Conservation (phyloP, 2,113 vertebrate species). For the Daphoenositta chrysoptera region DNA sequence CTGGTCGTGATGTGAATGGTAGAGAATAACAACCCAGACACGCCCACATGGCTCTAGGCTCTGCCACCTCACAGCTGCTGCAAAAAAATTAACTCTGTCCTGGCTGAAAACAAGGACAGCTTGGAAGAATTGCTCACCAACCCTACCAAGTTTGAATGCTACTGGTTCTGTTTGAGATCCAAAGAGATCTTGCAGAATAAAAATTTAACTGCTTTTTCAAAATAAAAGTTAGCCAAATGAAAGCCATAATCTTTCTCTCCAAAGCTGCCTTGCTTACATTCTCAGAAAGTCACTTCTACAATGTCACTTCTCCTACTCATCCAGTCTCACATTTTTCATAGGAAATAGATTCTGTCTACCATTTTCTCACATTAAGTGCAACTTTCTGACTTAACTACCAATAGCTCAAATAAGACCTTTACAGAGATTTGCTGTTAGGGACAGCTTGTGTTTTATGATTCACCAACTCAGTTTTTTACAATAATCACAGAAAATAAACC, state of each 20-base stretch:
- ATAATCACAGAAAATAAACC: neutral
- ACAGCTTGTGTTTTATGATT: neutral
- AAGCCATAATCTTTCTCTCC: neutral
- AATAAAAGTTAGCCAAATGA: neutral
- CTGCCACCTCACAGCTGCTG: neutral
- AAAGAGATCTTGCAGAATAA: neutral
- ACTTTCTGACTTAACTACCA: neutral
- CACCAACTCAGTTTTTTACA: neutral
- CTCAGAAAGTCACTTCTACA: neutral
- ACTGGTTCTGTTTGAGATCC: neutral
- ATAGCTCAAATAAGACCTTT: neutral
- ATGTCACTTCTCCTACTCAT: neutral
- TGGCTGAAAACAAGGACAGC: neutral
- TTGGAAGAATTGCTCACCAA: neutral
- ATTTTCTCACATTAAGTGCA: neutral
- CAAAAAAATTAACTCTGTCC: neutral
- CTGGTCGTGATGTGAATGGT: accelerated
- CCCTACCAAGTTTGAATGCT: neutral
- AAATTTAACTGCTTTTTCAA: neutral
- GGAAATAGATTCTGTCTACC: neutral
- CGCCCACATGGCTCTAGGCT: neutral
- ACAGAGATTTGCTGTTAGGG: neutral
- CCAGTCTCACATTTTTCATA: neutral
- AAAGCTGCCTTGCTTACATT: neutral
- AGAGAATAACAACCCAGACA: neutral